A percentile compares a stretch with the other conserved stretches of the same genome.
phyloP scores from a whole-genome alignment of 2,888 invertebrate species.

The Pseudococcus longispinus region DNA sequence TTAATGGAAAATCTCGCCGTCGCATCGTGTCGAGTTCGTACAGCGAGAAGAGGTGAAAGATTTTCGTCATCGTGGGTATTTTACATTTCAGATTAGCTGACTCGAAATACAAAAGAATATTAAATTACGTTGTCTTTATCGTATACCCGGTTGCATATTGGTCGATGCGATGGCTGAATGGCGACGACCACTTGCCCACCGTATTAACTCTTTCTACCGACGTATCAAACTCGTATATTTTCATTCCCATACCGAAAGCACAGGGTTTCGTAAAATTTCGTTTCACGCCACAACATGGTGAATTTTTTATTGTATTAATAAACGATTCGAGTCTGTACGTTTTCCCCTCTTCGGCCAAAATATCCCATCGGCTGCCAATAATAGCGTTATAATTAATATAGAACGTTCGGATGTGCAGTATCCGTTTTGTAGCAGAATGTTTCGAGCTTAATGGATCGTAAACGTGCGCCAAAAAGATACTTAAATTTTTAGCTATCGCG shows the following conservation, averaged over 20 bases:
- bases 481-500: background rate
- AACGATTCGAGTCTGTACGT: background rate
- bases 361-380: background rate
- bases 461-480: background rate
- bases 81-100: background rate
- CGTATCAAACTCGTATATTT: background rate
- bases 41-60: no score
- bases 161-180: background rate
- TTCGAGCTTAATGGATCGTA: background rate
- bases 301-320: background rate
- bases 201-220: background rate
- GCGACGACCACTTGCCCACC: background rate
- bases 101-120: background rate
- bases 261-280: background rate
- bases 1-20: background rate
- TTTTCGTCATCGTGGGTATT: background rate
- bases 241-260: background rate
- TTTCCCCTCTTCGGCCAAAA: background rate
- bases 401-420: background rate
- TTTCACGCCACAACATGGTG: background rate
- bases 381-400: background rate
- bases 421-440: background rate
- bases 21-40: background rate
- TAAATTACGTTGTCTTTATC: constrained; percentile 2
- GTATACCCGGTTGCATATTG: background rate